These are phyloP conservation scores for Gadus chalcogrammus DNA, from an alignment of 2,113 vertebrate genomes.

Conservation along the genomic window DNA sequence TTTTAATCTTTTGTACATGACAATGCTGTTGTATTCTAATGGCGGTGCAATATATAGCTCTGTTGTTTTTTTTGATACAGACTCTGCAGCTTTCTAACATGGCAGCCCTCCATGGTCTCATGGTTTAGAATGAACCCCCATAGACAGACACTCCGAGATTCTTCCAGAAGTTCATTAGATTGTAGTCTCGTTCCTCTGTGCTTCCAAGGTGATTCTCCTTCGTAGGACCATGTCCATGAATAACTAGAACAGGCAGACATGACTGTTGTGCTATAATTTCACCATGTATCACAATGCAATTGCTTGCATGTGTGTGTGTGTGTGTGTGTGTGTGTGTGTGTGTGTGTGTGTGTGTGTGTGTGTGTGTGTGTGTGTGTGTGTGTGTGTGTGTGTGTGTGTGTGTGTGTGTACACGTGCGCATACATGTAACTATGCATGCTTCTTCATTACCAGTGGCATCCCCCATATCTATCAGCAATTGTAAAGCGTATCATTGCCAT, in stretches of 20 bases:
- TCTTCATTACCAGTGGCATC: constrained; percentile 17
- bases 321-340: too few relatives aligned
- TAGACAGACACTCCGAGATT: constrained; percentile 55
- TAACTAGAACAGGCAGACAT: constrained; percentile 43
- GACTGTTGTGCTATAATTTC: constrained; percentile 44
- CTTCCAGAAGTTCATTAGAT: constrained; percentile 65
- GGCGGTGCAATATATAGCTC: constrained; percentile 76
- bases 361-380: too few relatives aligned
- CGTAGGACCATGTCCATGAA: constrained; percentile 34
- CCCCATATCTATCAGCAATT: constrained; percentile 30
- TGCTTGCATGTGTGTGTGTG: not conserved
- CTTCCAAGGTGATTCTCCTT: constrained; percentile 66
- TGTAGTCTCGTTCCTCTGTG: constrained; percentile 64
- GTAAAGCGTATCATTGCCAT: not conserved
- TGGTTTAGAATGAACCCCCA: constrained; percentile 34
- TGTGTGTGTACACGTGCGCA: not conserved
- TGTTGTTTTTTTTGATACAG: constrained; percentile 63
- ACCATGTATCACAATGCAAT: constrained; percentile 1
- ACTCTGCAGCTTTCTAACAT: constrained; percentile 59
- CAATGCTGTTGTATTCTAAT: constrained; percentile 69
- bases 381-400: constrained; percentile 6
- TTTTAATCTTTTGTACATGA: constrained; percentile 64
- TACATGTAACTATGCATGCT: not conserved
- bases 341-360: too few relatives aligned
- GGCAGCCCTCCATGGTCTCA: constrained; percentile 40